Percentiles rank a stretch among this genome's conserved stretches.
These are phyloP conservation scores for Labeo catla DNA, from an alignment of 2,113 vertebrate species.

Conservation along the genomic window DNA sequence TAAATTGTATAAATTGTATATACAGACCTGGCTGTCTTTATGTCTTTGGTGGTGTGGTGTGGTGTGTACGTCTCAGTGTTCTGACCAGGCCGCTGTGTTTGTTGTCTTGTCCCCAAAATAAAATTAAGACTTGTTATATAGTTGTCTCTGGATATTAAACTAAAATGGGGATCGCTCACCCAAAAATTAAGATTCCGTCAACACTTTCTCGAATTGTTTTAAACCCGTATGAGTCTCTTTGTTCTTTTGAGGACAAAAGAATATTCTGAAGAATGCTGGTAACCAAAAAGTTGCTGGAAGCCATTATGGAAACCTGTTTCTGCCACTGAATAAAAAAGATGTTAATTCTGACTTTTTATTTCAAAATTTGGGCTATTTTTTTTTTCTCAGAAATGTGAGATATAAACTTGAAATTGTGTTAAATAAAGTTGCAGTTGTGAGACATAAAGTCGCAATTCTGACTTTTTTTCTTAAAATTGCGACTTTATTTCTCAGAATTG, in stretches of 20 bases:
- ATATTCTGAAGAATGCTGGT: background rate
- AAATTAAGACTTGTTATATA: background rate
- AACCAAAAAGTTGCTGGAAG: background rate
- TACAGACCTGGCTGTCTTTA: too few relatives aligned
- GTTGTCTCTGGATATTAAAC: background rate
- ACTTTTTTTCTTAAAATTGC: too few relatives aligned
- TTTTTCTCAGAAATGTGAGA: too few relatives aligned
- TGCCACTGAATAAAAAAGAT: too few relatives aligned
- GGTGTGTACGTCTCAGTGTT: constrained; percentile 64
- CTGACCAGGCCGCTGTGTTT: constrained; percentile 64
- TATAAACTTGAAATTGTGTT: too few relatives aligned
- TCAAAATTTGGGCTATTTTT: too few relatives aligned
- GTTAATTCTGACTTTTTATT: too few relatives aligned
- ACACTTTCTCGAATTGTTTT: background rate
- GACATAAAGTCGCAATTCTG: too few relatives aligned
- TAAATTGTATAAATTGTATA: too few relatives aligned
- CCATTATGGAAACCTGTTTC: background rate
- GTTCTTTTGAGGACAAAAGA: background rate
- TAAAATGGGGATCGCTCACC: background rate
- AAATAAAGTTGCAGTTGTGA: too few relatives aligned
- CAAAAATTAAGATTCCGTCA: background rate
- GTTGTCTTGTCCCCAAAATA: background rate
- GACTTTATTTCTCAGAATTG: too few relatives aligned
- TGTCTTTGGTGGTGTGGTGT: background rate
- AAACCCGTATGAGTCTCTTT: background rate